Base-by-base conservation (phyloP, 35 echinoderm and acorn worm genomes). In the Eucidaris tribuloides region DNA sequence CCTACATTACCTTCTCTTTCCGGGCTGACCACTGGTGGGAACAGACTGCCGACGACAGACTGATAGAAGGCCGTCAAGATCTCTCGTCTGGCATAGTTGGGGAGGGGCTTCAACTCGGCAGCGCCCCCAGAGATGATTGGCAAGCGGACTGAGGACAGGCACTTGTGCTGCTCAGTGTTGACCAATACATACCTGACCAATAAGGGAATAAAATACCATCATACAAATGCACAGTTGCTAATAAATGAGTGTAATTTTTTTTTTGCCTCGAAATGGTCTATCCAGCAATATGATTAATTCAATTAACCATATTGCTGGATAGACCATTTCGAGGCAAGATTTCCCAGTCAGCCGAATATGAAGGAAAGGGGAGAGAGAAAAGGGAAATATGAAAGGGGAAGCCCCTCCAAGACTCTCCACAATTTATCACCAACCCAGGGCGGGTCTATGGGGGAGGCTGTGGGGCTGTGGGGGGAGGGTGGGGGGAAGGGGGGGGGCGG, bases 121-220 rank as follows among this genome's bases (percentile, higher is more conserved):
- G 88, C 82, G 40, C 89, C 88, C 7, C 83, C 96, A 34, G 85
- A 68, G 18, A 79, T 22, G 14, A 81, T 38, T 35, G 90, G 86
- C 11, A 92, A 63, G 5, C 82, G 82, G 35, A 88, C 74, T 0
- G 89, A 89, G 38, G 87, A 71, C 19, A 99, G 81, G 46, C 96
- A 99, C 79, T 92, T 92, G 62, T 93, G 91, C 29, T 99, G 90
- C 22, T 90, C 79, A 34, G 91, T 93, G 71, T 93, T 90, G 23
- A 99, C 74, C 14, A 93, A 77, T 14, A 99, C 42, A 79, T 83
- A 98, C 29, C 95, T 98, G 46, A 2, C 28, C 72, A 20, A 41
- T 31, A 70, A 85, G 77, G 7, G 24, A 58, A 80, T 7, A 52
- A 24, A 23, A 33, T 11, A 72, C 5, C 7, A 54, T 54, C 9